Percentiles rank a stretch among this genome's conserved stretches.
Conservation (phyloP, 2,113 vertebrate genomes). For the Salvelinus namaycush region DNA sequence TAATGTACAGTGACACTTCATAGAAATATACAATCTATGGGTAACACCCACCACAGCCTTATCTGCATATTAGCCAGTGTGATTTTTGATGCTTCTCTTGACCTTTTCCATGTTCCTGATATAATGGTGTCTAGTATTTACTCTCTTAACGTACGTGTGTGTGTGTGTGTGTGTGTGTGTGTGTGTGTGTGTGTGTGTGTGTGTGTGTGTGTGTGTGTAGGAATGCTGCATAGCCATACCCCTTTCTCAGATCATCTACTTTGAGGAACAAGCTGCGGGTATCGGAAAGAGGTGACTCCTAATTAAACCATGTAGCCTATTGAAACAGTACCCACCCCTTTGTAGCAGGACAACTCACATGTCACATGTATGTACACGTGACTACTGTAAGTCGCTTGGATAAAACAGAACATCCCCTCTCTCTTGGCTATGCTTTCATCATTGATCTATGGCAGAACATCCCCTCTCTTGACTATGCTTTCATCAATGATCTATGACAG, state of each 20-base stretch:
- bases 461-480: background rate
- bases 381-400: too few relatives aligned
- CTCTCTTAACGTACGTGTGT: too few relatives aligned
- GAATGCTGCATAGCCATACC: slow-evolving; percentile 91
- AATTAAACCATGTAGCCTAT: background rate
- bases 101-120: background rate
- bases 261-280: slow-evolving; percentile 94
- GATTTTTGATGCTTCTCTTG: background rate
- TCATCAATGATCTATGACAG: background rate
- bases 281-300: slow-evolving; percentile 92
- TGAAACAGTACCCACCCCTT: too few relatives aligned
- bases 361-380: too few relatives aligned
- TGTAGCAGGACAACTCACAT: too few relatives aligned
- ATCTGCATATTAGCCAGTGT: background rate
- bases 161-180: background rate
- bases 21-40: too few relatives aligned
- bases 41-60: too few relatives aligned
- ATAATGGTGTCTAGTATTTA: background rate
- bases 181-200: background rate
- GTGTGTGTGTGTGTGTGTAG: slow-evolving; percentile 60
- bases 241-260: slow-evolving; percentile 88
- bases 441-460: background rate
- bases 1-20: slow-evolving; percentile 77
- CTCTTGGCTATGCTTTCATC: background rate
- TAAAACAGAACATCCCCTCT: too few relatives aligned